phyloP scores from a whole-genome alignment of 2,888 invertebrate genomes.

The Tryphoninae sp. region DNA sequence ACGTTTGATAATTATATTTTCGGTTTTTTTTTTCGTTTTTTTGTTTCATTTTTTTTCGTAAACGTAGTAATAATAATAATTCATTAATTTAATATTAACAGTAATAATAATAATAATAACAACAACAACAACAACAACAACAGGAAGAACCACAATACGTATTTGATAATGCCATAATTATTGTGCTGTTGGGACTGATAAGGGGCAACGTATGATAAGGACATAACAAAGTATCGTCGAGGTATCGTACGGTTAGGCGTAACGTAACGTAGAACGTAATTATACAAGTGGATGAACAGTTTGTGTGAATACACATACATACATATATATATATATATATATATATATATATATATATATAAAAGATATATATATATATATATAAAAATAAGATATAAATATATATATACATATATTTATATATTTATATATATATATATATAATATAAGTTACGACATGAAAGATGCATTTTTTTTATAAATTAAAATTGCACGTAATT shows the following conservation, averaged over 20 bases:
- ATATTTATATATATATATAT: neutral
- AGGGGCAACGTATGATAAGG: constrained; percentile 15
- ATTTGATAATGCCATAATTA: constrained; percentile 37
- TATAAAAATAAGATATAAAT: too few relatives aligned
- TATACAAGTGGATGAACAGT: constrained; percentile 33
- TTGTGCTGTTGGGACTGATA: constrained; percentile 6
- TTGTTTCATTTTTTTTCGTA: constrained; percentile 29
- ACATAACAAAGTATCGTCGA: constrained; percentile 57
- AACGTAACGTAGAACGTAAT: constrained; percentile 21
- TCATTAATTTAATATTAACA: constrained; percentile 51
- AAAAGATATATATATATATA: neutral
- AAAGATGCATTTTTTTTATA: constrained; percentile 18
- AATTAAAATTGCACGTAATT: constrained; percentile 1
- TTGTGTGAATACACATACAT: neutral
- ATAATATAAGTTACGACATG: constrained; percentile 28
- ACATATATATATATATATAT: neutral
- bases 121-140: constrained; percentile 53
- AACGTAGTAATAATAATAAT: constrained; percentile 39
- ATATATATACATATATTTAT: neutral
- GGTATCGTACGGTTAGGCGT: constrained; percentile 50
- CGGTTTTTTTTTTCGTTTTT: too few relatives aligned
- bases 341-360: neutral
- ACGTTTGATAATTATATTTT: constrained; percentile 45
- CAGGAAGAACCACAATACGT: constrained; percentile 51
- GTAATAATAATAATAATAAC: constrained; percentile 44